These are phyloP conservation scores for Salticus scenicus DNA, from an alignment of 2,888 invertebrate genomes.

Conservation along the genomic window DNA sequence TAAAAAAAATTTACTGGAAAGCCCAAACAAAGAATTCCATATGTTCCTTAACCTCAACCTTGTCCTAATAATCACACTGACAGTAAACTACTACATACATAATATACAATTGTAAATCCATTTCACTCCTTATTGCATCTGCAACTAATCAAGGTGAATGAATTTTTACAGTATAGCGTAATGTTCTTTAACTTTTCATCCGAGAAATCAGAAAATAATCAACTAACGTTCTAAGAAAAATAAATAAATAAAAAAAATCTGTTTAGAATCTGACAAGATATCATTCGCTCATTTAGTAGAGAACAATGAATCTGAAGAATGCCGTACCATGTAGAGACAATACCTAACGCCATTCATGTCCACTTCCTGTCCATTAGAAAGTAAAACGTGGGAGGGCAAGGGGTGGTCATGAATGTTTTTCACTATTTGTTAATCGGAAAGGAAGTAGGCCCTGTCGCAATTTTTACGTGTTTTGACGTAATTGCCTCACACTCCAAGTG, in stretches of 20 bases:
- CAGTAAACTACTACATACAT: neutral
- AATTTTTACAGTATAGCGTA: constrained; percentile 20
- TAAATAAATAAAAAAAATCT: neutral
- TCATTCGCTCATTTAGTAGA: neutral
- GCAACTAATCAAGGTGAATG: constrained; percentile 25
- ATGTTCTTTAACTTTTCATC: neutral
- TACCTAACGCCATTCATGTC: constrained; percentile 34
- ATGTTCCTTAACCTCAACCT: neutral
- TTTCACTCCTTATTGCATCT: neutral
- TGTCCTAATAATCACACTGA: neutral
- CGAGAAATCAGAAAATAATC: constrained; percentile 19
- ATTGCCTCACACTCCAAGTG: neutral
- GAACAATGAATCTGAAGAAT: constrained; percentile 39
- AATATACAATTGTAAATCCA: neutral
- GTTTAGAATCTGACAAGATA: neutral
- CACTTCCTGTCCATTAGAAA: constrained; percentile 50
- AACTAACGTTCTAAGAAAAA: constrained; percentile 22
- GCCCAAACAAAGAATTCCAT: too few relatives aligned
- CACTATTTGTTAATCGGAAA: constrained; percentile 50
- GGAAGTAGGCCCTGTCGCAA: constrained; percentile 54
- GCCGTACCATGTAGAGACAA: constrained; percentile 37
- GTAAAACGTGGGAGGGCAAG: constrained; percentile 32
- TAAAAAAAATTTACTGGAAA: too few relatives aligned
- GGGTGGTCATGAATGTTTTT: constrained; percentile 44
- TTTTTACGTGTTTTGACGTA: constrained; percentile 30